Conservation (phyloP, 2,113 vertebrate species). For the Alligator sinensis region DNA sequence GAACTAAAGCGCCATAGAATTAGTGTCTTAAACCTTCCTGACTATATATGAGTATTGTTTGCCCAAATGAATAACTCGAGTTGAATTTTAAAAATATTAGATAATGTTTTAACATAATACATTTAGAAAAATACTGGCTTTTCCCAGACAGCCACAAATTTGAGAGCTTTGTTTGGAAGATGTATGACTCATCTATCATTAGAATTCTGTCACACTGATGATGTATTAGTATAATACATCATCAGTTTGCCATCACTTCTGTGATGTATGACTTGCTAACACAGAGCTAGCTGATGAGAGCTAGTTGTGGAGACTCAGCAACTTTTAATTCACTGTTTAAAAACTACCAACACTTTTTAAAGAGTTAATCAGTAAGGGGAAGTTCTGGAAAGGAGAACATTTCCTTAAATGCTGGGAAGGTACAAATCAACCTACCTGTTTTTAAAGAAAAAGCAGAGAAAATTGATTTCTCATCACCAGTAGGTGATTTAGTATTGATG, state of each 20-base stretch:
- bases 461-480: not conserved
- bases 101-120: slow-evolving; percentile 51
- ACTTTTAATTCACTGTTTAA: slow-evolving; percentile 54
- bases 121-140: slow-evolving; percentile 42
- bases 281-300: slow-evolving; percentile 48
- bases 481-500: not conserved
- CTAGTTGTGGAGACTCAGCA: slow-evolving; percentile 55
- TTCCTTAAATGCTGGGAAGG: not conserved
- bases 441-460: not conserved
- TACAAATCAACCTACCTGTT: not conserved
- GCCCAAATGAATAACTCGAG: slow-evolving; percentile 45
- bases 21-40: slow-evolving; percentile 29
- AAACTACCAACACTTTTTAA: slow-evolving; percentile 24
- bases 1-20: slow-evolving; percentile 25
- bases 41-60: slow-evolving; percentile 29
- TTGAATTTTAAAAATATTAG: slow-evolving; percentile 36
- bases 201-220: slow-evolving; percentile 56
- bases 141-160: slow-evolving; percentile 53
- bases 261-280: slow-evolving; percentile 69
- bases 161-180: slow-evolving; percentile 75
- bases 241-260: slow-evolving; percentile 63
- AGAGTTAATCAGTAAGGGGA: not conserved
- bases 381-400: not conserved
- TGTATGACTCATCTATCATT: slow-evolving; percentile 76
- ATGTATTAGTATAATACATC: slow-evolving; percentile 79